These are phyloP conservation scores for Bombus sibiricus DNA, from an alignment of 1,140 invertebrate genomes.

Conservation along the genomic window DNA sequence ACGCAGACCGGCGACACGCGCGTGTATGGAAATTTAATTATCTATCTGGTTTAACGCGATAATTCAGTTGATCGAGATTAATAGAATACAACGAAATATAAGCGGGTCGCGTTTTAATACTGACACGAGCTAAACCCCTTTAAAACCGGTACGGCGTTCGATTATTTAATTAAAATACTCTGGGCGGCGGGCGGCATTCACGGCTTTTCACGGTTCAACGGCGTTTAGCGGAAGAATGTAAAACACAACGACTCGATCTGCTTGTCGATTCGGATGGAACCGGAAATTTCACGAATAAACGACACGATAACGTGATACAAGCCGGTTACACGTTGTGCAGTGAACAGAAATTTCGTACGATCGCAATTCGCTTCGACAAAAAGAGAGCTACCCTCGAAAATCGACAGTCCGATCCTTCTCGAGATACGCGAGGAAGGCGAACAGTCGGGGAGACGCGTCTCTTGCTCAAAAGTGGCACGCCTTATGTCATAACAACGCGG, in stretches of 20 bases:
- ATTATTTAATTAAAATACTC: slow-evolving; percentile 68
- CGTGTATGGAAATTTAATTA: slow-evolving; percentile 68
- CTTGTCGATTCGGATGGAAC: slow-evolving; percentile 35
- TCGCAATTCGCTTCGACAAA: background rate
- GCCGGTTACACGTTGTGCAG: no score
- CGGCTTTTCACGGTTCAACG: slow-evolving; percentile 58
- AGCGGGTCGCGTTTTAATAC: slow-evolving; percentile 57
- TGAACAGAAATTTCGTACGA: background rate
- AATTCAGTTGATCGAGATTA: slow-evolving; percentile 64
- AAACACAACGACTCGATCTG: slow-evolving; percentile 43
- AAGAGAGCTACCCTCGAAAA: background rate
- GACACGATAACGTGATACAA: background rate
- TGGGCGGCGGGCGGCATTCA: slow-evolving; percentile 6
- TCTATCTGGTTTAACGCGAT: slow-evolving; percentile 65
- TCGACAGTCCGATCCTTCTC: slow-evolving; percentile 32
- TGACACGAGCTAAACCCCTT: slow-evolving; percentile 61
- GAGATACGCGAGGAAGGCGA: background rate
- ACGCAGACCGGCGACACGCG: background rate
- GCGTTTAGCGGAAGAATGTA: slow-evolving; percentile 52
- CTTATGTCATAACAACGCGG: slow-evolving; percentile 44
- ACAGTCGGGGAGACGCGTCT: background rate
- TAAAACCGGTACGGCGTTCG: slow-evolving; percentile 57
- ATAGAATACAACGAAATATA: slow-evolving; percentile 64
- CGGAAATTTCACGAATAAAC: slow-evolving; percentile 50
- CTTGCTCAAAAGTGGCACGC: slow-evolving; percentile 37